A percentile compares a stretch with the other conserved stretches of the same genome.
Conservation (phyloP, 2,113 vertebrate species). For the Junco hyemalis region DNA sequence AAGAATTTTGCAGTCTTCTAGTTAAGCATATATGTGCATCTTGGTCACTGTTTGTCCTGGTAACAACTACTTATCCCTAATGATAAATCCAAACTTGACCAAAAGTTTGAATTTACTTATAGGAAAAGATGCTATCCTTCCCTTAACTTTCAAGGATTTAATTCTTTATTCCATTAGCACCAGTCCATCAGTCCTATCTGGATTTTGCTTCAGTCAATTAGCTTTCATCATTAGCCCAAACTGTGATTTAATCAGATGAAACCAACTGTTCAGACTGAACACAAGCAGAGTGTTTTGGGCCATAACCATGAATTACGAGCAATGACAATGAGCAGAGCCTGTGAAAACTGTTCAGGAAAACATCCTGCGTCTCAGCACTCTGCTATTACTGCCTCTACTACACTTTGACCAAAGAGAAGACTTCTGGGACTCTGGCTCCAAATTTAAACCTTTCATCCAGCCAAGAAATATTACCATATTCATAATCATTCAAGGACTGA, state of each 20-base stretch:
- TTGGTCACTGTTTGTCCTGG: background rate
- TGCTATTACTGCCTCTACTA: background rate
- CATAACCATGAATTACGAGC: background rate
- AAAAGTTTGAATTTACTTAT: background rate
- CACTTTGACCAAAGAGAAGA: background rate
- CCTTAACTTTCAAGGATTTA: background rate
- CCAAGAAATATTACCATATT: background rate
- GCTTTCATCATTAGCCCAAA: background rate
- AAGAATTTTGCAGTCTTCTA: background rate
- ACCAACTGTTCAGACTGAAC: background rate
- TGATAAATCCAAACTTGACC: background rate
- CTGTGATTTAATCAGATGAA: background rate
- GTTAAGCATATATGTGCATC: background rate
- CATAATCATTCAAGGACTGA: background rate
- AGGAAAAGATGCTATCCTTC: background rate
- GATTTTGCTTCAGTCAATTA: background rate
- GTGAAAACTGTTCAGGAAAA: background rate
- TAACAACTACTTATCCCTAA: background rate
- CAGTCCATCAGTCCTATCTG: background rate
- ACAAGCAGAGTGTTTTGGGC: background rate
- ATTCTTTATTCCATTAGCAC: background rate
- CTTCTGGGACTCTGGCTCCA: background rate
- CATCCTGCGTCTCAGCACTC: fast-evolving
- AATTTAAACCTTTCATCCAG: background rate
- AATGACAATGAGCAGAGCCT: background rate